A percentile compares a stretch with the other conserved stretches of the same genome.
Evolutionary conservation across 2,888 invertebrate species (phyloP).

Genomic region (Beris chalybata): DNA sequence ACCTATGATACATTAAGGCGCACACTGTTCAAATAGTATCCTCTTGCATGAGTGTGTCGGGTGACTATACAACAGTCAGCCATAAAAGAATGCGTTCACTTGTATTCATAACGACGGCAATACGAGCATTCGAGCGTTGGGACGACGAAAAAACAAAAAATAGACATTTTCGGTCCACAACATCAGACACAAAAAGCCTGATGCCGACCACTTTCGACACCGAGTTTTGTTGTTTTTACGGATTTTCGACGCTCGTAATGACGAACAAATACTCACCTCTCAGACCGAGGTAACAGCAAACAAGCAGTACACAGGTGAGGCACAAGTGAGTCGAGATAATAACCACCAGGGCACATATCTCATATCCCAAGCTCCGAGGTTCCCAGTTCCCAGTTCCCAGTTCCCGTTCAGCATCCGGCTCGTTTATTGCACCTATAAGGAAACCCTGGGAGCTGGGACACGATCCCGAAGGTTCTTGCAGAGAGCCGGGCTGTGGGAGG

Average conservation of each 20-base stretch:
- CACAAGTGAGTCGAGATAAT: slow-evolving; percentile 10
- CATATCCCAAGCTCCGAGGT: too few relatives aligned
- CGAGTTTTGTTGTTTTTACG: slow-evolving; percentile 18
- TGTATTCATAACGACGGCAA: slow-evolving; percentile 9
- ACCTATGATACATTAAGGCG: too few relatives aligned
- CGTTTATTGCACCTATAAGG: too few relatives aligned
- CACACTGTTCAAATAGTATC: too few relatives aligned
- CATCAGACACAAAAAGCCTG: slow-evolving; percentile 6
- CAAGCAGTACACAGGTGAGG: slow-evolving; percentile 12
- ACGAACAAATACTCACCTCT: slow-evolving; percentile 21
- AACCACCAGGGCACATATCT: background rate
- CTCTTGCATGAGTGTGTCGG: too few relatives aligned
- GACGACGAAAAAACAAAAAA: too few relatives aligned
- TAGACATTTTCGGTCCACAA: slow-evolving; percentile 14
- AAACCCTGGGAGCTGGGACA: too few relatives aligned
- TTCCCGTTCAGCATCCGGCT: too few relatives aligned
- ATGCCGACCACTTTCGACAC: slow-evolving; percentile 4
- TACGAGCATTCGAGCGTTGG: background rate
- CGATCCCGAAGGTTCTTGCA: too few relatives aligned
- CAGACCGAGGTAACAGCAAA: slow-evolving; percentile 18
- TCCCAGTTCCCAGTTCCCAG: too few relatives aligned
- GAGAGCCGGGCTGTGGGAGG: background rate
- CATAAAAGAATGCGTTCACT: slow-evolving; percentile 15
- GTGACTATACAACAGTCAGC: too few relatives aligned
- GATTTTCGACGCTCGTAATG: slow-evolving; percentile 29